These are phyloP conservation scores for Entomyzon cyanotis DNA, from an alignment of 2,113 vertebrate species.

Conservation along the genomic window DNA sequence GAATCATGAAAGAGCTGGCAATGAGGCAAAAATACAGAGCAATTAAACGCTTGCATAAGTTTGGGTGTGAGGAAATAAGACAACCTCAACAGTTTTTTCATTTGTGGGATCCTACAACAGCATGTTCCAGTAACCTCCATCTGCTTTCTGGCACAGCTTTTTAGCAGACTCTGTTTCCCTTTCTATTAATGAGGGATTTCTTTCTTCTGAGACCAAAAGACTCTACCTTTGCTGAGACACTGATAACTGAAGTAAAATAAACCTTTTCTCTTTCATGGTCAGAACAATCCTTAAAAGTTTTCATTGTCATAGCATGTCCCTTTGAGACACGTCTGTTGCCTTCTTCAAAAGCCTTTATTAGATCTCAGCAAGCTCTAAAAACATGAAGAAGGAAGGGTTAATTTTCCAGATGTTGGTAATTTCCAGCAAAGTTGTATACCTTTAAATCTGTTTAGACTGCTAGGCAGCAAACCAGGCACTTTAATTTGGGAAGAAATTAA, in stretches of 20 bases:
- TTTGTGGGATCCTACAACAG: neutral
- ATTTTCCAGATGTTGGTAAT: neutral
- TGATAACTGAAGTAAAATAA: neutral
- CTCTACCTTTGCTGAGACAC: neutral
- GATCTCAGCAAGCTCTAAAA: neutral
- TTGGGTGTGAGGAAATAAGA: neutral
- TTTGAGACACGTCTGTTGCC: neutral
- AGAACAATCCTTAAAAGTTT: neutral
- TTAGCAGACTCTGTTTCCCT: neutral
- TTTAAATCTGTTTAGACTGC: neutral
- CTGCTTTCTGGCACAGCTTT: neutral
- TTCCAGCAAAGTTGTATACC: neutral
- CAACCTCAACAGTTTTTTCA: neutral
- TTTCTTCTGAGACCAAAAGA: neutral
- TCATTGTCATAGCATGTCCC: neutral
- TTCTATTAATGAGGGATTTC: neutral
- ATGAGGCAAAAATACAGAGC: neutral
- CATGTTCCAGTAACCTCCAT: slow-evolving; percentile 41
- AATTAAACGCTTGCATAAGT: neutral
- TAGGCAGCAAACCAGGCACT: fast-evolving
- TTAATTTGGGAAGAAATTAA: neutral
- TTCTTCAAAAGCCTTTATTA: neutral
- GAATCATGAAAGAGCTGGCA: neutral
- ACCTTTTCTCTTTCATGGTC: neutral
- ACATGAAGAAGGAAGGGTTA: neutral